Evolutionary conservation across 2,888 invertebrate genomes (phyloP), one percentile per base, ranked within the genome.

Genomic region (Drosophila fungiperda): DNA sequence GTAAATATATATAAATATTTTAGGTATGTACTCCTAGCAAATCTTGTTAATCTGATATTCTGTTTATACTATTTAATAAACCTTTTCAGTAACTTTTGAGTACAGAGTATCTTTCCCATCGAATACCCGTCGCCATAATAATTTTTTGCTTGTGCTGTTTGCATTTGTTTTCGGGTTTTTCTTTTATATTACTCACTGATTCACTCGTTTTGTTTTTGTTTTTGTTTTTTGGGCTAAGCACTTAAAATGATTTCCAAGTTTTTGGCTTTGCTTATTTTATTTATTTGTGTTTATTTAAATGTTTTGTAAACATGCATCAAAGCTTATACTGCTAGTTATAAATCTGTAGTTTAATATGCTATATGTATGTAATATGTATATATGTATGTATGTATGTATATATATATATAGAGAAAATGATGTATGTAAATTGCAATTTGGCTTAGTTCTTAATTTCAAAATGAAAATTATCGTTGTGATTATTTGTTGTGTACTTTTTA

Each of bases 221-320:
- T 55, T n/a, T 12, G 8, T 11, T 6, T 12, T 66, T 66, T 36
- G 29, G 55, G 36, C 48, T 66, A 68, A 66, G 66, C 61, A 67
- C 57, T 68, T 45, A 29, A 70, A 82, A 80, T 68, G 63, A 83
- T 64, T 73, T 80, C 40, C 40, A 38, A 75, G 68, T 54, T 68
- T 63, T 54, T 49, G 29, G 26, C 45, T 78, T 68, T 57, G 42
- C 53, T 65, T 73, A 66, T 50, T 66, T 62, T 84, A 79, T 78
- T 78, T 74, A 72, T 78, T 64, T 74, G 73, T 65, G 59, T 78
- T 78, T 79, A 79, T 88, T 88, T 80, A 79, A 88, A 89, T 91
- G 91, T 91, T 91, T 91, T 91, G 89, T 80, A 91, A 91, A 91
- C 91, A 91, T 90, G 85, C 86, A 89, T 89, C 89, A 82, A 90